Evolutionary conservation across 1,140 invertebrate genomes (phyloP), one percentile per base, ranked within the genome.

Genomic region (Mercenaria mercenaria): DNA sequence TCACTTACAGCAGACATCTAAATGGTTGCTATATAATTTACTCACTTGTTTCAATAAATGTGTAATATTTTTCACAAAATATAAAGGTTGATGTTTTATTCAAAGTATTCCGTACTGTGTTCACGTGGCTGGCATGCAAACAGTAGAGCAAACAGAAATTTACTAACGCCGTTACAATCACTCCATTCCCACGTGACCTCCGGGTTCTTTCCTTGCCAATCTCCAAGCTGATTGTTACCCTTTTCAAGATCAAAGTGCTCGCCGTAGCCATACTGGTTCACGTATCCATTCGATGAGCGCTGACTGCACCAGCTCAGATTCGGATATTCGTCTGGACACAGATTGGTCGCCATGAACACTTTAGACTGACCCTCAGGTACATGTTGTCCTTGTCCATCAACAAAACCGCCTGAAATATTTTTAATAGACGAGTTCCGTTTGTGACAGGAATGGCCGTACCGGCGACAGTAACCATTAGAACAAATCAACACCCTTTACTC

Each of bases 181-280:
- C 88, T 88, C 0, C 59, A 80, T 64, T 93, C 92, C 92, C 92
- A 93, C 34, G 93, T 93, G 8, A 92, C 91, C 82, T 94, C 93
- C 18, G 92, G 91, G 81, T 94, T 94, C 8, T 92, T 89, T 20
- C 34, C 59, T 52, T 80, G 39, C 93, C 93, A 93, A 29, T 37
- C 47, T 11, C 3, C 41, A 0, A 91, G 41, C 47, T 93, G 89
- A 26, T 82, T 80, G 0, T 74, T 89, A 10, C 88, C 90, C 83
- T 94, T 90, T 91, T 93, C 92, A 15, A 94, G 90, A 39, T 94
- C 93, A 84, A 94, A 93, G 41, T 94, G 93, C 0, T 87, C 80
- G 41, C 85, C 90, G 72, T 94, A 94, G 0, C 93, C 93, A 47
- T 92, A 90, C 20, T 81, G 74, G 74, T 92, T 93, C 0, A 29